Conservation (phyloP, 2,113 vertebrate genomes). For the Gnathonemus longibarbis region DNA sequence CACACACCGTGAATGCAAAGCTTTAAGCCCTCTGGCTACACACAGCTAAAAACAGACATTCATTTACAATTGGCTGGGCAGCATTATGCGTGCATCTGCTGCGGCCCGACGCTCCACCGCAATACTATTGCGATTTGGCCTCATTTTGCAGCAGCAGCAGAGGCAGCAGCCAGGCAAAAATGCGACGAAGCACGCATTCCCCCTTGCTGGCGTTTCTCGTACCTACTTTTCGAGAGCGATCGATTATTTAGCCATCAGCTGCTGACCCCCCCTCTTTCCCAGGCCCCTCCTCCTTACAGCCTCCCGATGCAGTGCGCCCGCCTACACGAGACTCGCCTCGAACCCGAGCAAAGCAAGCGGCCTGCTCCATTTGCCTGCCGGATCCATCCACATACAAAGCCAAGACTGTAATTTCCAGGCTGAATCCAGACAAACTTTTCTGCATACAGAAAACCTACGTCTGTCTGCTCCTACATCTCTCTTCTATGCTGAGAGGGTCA, state of each 20-base stretch:
- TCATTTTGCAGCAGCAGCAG: neutral
- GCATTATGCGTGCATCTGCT: neutral
- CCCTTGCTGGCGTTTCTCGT: neutral
- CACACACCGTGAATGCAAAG: neutral
- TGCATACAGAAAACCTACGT: neutral
- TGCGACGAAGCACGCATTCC: neutral
- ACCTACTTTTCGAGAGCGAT: conserved; percentile 5
- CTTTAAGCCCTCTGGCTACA: neutral
- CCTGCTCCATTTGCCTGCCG: neutral
- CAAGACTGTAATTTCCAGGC: neutral
- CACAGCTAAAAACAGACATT: neutral
- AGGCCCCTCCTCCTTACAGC: neutral
- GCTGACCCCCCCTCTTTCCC: neutral
- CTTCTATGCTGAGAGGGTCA: neutral
- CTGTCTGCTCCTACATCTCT: neutral
- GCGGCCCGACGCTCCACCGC: neutral
- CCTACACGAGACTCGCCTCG: neutral
- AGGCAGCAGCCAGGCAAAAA: neutral
- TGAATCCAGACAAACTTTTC: neutral
- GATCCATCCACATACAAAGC: neutral
- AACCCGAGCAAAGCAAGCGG: neutral
- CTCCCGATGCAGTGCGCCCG: neutral
- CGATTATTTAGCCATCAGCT: conserved; percentile 13
- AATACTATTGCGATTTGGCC: neutral
- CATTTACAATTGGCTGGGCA: neutral